These are phyloP conservation scores for Marcusenius ussheri DNA, from an alignment of 2,113 vertebrate genomes.

Conservation along the genomic window DNA sequence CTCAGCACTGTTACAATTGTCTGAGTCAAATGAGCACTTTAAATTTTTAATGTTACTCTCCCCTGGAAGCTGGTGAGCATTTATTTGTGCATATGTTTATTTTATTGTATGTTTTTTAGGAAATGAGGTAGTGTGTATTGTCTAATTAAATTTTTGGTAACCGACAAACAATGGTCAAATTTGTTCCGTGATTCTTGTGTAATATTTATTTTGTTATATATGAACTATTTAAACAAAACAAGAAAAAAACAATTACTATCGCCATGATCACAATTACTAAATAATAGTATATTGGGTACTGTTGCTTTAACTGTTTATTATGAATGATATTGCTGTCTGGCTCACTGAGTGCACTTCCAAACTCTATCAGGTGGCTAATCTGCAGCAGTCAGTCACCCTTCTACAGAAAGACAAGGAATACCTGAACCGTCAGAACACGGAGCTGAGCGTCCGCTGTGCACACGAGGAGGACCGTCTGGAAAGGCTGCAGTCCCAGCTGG, in stretches of 20 bases:
- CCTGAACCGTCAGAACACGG: slow-evolving; percentile 85
- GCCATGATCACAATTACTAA: background rate
- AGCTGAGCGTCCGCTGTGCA: slow-evolving; percentile 82
- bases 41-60: background rate
- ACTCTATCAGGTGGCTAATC: slow-evolving; percentile 61
- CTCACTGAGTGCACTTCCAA: background rate
- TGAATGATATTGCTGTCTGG: background rate
- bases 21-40: background rate
- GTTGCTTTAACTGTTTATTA: background rate
- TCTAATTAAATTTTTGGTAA: background rate
- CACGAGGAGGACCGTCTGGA: slow-evolving; percentile 88
- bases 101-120: background rate
- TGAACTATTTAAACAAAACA: background rate
- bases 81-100: background rate
- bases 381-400: slow-evolving; percentile 79
- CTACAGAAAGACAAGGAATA: slow-evolving; percentile 97
- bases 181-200: background rate
- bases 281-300: background rate
- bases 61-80: background rate
- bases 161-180: background rate
- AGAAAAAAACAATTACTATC: background rate
- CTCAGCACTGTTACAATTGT: background rate
- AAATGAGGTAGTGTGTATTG: background rate
- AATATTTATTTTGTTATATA: background rate
- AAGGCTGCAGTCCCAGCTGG: slow-evolving; percentile 80